A percentile compares a stretch with the other conserved stretches of the same genome.
Evolutionary conservation across 2,888 invertebrate species (phyloP).

Genomic region (Noctua janthina): DNA sequence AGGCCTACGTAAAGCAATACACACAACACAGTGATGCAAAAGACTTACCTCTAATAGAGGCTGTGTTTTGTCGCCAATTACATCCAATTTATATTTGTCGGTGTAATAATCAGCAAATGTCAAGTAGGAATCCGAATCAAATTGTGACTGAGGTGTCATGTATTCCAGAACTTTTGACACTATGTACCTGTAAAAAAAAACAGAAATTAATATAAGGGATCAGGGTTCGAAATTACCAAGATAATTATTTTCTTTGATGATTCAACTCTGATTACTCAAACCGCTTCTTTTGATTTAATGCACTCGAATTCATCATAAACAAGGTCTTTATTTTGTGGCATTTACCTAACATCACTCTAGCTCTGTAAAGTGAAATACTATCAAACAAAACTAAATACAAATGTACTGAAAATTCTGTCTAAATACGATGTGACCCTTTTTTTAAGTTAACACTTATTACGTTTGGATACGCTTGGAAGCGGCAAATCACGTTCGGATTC

Average conservation of each 20-base stretch:
- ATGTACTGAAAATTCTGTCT: neutral
- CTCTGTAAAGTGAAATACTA: neutral
- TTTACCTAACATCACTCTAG: neutral
- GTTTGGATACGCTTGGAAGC: neutral
- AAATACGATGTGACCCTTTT: neutral
- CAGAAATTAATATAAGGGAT: neutral
- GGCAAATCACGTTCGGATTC: neutral
- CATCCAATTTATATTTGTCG: slow-evolving; percentile 92
- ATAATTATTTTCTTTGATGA: neutral
- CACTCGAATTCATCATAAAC: neutral
- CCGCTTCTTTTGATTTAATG: neutral
- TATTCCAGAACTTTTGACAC: slow-evolving; percentile 93
- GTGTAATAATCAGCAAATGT: slow-evolving; percentile 94
- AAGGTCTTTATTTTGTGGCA: neutral
- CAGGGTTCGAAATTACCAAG: neutral
- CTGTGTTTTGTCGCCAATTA: slow-evolving; percentile 92
- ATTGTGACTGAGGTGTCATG: slow-evolving; percentile 91
- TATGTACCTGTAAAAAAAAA: slow-evolving; percentile 89
- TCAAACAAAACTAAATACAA: neutral
- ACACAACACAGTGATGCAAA: neutral
- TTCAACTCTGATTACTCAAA: neutral
- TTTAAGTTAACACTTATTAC: neutral
- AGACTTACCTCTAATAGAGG: slow-evolving; percentile 95
- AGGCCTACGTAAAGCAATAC: neutral
- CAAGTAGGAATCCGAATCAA: slow-evolving; percentile 90